A percentile compares a stretch with the other conserved stretches of the same genome.
Evolutionary conservation across 2,113 vertebrate species (phyloP).

Genomic region (Sula dactylatra): DNA sequence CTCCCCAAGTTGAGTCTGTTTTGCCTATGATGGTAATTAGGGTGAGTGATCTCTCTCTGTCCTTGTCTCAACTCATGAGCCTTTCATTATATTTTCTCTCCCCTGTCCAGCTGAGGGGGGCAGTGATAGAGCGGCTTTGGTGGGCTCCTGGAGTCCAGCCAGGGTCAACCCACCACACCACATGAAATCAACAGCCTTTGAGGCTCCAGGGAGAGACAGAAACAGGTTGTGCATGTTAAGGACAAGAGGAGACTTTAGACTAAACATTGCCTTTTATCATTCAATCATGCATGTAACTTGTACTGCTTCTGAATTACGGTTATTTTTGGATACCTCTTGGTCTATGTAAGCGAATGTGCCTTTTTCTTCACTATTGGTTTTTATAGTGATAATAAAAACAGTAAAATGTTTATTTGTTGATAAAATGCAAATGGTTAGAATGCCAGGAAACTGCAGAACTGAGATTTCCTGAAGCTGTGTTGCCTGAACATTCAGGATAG

Average conservation of each 20-base stretch:
- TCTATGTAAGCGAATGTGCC: not conserved
- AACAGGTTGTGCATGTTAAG: not conserved
- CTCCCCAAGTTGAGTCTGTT: not conserved
- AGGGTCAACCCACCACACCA: not conserved
- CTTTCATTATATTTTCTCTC: not conserved
- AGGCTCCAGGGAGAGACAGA: not conserved
- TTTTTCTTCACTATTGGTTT: not conserved
- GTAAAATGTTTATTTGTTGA: not conserved
- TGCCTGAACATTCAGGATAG: not conserved
- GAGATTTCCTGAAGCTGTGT: not conserved
- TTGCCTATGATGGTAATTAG: not conserved
- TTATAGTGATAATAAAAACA: not conserved
- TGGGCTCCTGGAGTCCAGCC: not conserved
- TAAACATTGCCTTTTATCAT: not conserved
- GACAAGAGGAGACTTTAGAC: not conserved
- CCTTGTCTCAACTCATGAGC: not conserved
- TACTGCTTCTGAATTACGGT: not conserved
- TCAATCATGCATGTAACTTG: not conserved
- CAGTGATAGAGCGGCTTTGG: not conserved
- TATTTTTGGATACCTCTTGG: not conserved
- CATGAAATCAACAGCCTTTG: not conserved
- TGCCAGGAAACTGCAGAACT: not conserved
- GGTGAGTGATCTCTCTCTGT: not conserved
- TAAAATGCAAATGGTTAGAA: not conserved
- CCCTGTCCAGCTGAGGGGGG: not conserved